Evolutionary conservation across 2,113 vertebrate species (phyloP), one percentile per base, ranked within the genome.

Genomic region (Elaphurus davidianus): DNA sequence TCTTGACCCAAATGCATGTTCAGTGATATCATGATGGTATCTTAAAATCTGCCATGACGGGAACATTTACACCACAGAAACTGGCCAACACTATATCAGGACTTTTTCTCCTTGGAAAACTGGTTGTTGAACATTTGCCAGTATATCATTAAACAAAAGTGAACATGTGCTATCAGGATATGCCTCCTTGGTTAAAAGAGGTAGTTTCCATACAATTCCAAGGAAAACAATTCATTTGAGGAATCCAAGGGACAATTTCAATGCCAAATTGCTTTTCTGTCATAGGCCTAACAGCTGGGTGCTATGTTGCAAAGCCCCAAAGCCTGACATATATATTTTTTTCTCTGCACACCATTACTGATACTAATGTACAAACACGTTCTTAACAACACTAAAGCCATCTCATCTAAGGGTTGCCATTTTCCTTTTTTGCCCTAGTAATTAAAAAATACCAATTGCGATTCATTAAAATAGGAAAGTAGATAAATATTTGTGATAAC

Each of bases 391-490:
- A 30, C 15, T 16, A 54, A 28, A 83, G 59, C 33, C 82, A 83
- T 55, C 92, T 84, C 71, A 7, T n/a, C 83, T 33, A 43, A 96
- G 30, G 55, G 30, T 47, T 19, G 84, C 87, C 57, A 67, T 67
- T 62, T 85, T 62, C 81, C 40, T 93, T 87, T 62, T 78, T 84
- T n/a, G 47, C 28, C 43, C 52, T 64, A 52, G 91, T 97, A 87
- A 98, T 97, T 97, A 86, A 97, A 97, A 98, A 95, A 78, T 57
- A 71, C 89, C 86, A 88, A 96, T 57, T 64, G 57, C 27, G 30
- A 94, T 79, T 93, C 93, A 98, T 91, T 97, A 93, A 97, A 97
- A 91, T 36, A 27, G 45, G 76, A 55, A 98, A 97, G 92, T 50
- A 95, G 90, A 92, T 93, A 97, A 96, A 96, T 40, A 57, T 83